phyloP scores from a whole-genome alignment of 2,888 invertebrate genomes.

The Harpalus rufipes region DNA sequence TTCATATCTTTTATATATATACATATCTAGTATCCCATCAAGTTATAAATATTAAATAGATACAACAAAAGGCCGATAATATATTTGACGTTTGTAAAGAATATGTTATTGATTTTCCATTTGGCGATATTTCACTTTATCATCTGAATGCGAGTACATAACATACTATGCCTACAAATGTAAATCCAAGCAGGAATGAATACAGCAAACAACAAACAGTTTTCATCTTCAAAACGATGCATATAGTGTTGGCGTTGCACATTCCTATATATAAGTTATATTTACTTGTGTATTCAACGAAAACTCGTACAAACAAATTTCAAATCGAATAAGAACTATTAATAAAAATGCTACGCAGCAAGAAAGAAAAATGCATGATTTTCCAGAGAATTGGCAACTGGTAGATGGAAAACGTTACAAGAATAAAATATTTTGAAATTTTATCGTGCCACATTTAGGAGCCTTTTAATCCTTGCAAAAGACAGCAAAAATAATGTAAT shows the following conservation, averaged over 20 bases:
- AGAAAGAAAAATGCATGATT: too few species aligned
- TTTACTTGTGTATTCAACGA: slow-evolving; percentile 1
- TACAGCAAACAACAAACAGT: too few species aligned
- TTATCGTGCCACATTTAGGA: too few species aligned
- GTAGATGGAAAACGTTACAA: too few species aligned
- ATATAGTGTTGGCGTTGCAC: neutral
- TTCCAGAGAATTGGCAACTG: too few species aligned
- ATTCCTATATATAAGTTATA: neutral
- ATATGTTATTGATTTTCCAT: slow-evolving; percentile 6
- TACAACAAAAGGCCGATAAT: neutral
- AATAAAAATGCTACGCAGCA: too few species aligned
- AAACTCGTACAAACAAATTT: neutral
- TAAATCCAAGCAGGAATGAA: slow-evolving; percentile 2
- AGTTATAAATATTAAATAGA: neutral
- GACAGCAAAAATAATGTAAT: too few species aligned
- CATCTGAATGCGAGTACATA: neutral
- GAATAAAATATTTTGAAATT: too few species aligned
- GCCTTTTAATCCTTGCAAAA: too few species aligned
- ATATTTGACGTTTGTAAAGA: neutral
- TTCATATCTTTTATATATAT: neutral
- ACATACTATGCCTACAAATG: neutral
- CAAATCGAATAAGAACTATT: neutral
- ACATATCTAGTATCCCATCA: neutral
- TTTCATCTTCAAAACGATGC: neutral
- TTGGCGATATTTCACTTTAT: neutral